phyloP scores from a whole-genome alignment of 1,140 invertebrate species.

The Penaeus chinensis region DNA sequence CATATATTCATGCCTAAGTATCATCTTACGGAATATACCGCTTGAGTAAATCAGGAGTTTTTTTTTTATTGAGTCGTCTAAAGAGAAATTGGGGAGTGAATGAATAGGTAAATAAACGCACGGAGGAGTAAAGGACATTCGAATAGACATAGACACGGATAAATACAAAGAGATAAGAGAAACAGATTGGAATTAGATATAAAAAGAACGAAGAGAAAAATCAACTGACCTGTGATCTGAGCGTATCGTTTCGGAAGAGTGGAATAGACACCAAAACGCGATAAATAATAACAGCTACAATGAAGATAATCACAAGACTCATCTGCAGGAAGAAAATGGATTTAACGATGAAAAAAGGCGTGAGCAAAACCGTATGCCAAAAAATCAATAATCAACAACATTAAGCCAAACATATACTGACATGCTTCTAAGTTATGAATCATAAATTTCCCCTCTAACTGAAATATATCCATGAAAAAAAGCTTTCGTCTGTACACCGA shows the following conservation, averaged over 20 bases:
- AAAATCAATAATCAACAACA: no score
- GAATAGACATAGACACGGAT: neutral
- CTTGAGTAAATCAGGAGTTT: no score
- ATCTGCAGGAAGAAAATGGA: constrained; percentile 71
- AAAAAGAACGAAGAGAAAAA: neutral
- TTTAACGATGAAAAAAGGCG: no score
- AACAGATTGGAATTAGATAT: neutral
- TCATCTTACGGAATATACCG: neutral
- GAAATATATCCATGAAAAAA: neutral
- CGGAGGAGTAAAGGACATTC: neutral
- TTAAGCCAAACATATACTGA: no score
- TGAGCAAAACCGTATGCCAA: no score
- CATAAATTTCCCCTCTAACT: no score
- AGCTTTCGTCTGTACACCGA: no score
- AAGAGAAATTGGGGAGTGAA: no score
- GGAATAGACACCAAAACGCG: constrained; percentile 76
- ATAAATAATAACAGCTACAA: constrained; percentile 82
- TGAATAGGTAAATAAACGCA: no score
- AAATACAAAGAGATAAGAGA: neutral
- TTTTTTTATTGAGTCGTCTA: no score
- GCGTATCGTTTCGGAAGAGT: constrained; percentile 74
- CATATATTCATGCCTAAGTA: neutral
- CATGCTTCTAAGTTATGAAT: no score
- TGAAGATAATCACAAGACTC: constrained; percentile 78
- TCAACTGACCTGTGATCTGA: constrained; percentile 69